Evolutionary conservation across 2,113 vertebrate species (phyloP).

Genomic region (Heteronetta atricapilla): DNA sequence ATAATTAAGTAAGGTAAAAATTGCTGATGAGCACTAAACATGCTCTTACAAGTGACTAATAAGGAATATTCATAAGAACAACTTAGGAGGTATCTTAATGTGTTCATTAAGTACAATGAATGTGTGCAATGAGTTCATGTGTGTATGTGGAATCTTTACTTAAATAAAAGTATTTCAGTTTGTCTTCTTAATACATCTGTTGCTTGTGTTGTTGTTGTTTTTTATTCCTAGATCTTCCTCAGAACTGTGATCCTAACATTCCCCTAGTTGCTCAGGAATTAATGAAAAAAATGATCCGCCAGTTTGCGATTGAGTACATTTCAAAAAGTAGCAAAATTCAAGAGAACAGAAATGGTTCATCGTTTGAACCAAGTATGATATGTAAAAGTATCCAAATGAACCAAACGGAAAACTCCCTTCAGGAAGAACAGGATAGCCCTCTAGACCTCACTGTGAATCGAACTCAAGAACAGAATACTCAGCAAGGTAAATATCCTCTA

Average conservation of each 20-base stretch:
- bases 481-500: slow-evolving; percentile 82
- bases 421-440: slow-evolving; percentile 89
- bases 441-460: slow-evolving; percentile 97
- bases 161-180: background rate
- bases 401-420: slow-evolving; percentile 82
- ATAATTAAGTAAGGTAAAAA: background rate
- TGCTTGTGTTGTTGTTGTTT: slow-evolving; percentile 33
- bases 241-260: slow-evolving; percentile 96
- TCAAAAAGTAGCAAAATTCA: slow-evolving; percentile 93
- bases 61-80: background rate
- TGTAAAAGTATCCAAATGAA: slow-evolving; percentile 83
- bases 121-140: too few species aligned
- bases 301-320: slow-evolving; percentile 98
- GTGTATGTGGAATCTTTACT: background rate
- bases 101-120: background rate
- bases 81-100: background rate
- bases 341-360: slow-evolving; percentile 86
- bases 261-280: slow-evolving; percentile 97
- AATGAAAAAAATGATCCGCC: slow-evolving; percentile 99
- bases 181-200: background rate
- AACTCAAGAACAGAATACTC: slow-evolving; percentile 81
- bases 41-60: background rate
- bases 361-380: slow-evolving; percentile 80
- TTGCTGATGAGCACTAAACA: background rate
- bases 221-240: slow-evolving; percentile 87